A percentile compares a stretch with the other conserved stretches of the same genome.
Evolutionary conservation across 1,140 invertebrate species (phyloP).

Genomic region (Platyscapa corneri): DNA sequence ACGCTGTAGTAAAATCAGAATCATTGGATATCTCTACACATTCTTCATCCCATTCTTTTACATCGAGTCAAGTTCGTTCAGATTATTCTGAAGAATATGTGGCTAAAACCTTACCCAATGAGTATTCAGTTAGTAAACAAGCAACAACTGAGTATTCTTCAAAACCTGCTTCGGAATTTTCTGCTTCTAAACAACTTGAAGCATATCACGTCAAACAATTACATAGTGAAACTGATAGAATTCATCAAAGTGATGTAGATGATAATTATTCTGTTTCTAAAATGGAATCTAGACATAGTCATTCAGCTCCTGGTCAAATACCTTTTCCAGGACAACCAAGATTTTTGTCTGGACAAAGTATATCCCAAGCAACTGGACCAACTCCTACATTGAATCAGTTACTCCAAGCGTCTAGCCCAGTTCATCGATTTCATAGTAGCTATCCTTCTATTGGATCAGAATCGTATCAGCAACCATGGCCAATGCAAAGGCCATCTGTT

Average conservation of each 20-base stretch:
- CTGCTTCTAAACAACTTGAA: conserved; percentile 59
- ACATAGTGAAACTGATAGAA: conserved; percentile 61
- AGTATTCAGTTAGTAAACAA: conserved; percentile 43
- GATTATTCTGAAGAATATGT: conserved; percentile 65
- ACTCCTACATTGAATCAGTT: conserved; percentile 94
- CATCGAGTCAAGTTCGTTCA: conserved; percentile 58
- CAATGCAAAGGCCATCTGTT: conserved; percentile 71
- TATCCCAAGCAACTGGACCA: conserved; percentile 86
- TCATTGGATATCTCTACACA: conserved; percentile 65
- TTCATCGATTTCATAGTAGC: conserved; percentile 75
- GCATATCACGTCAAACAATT: conserved; percentile 64
- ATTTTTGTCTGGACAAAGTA: conserved; percentile 78
- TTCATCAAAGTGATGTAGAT: conserved; percentile 64
- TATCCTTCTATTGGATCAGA: conserved; percentile 72
- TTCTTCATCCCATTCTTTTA: conserved; percentile 60
- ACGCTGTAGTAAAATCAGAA: conserved; percentile 67
- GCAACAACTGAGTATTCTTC: conserved; percentile 56
- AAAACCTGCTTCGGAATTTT: conserved; percentile 63
- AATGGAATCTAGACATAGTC: conserved; percentile 60
- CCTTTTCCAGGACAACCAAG: conserved; percentile 70
- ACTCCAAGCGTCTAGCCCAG: conserved; percentile 84
- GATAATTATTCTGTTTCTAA: conserved; percentile 69
- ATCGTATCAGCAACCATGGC: conserved; percentile 72
- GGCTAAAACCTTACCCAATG: conserved; percentile 25
- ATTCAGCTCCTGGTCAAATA: conserved; percentile 24